Evolutionary conservation across 2,797 vertebrate genomes (phyloP).

Genomic region (Coluber constrictor): DNA sequence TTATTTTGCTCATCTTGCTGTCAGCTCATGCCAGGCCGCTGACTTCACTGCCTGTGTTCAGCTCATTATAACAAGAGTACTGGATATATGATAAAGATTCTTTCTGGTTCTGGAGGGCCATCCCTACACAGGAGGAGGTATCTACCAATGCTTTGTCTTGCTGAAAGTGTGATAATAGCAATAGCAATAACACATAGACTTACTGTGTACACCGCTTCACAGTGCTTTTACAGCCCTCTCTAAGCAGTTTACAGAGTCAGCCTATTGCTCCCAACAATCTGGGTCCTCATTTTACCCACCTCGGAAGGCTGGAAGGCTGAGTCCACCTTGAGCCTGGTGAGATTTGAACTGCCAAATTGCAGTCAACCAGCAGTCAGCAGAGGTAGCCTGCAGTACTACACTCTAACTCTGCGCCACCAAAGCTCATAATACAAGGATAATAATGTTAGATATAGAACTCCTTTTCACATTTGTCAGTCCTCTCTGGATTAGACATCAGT

Average conservation of each 20-base stretch:
- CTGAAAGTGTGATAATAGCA: not conserved
- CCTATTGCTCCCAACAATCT: too few species aligned
- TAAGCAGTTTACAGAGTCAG: too few species aligned
- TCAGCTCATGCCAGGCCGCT: not conserved
- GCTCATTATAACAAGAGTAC: not conserved
- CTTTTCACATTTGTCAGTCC: not conserved
- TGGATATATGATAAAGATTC: not conserved
- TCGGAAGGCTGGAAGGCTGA: too few species aligned
- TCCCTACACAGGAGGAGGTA: not conserved
- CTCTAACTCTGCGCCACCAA: too few species aligned
- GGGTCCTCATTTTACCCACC: too few species aligned
- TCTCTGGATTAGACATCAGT: not conserved
- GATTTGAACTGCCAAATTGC: too few species aligned
- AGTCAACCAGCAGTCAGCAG: too few species aligned
- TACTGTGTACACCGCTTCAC: too few species aligned
- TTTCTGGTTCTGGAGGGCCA: not conserved
- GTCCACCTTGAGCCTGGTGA: too few species aligned
- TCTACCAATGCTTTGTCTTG: not conserved
- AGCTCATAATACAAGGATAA: not conserved
- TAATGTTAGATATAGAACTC: not conserved
- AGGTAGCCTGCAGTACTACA: too few species aligned
- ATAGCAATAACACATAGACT: too few species aligned
- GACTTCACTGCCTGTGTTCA: not conserved
- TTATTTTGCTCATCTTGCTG: conserved; percentile 54
- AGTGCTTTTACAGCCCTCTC: too few species aligned